A percentile compares a stretch with the other conserved stretches of the same genome.
Conservation (phyloP, 2,113 vertebrate species). For the Aythya baeri region DNA sequence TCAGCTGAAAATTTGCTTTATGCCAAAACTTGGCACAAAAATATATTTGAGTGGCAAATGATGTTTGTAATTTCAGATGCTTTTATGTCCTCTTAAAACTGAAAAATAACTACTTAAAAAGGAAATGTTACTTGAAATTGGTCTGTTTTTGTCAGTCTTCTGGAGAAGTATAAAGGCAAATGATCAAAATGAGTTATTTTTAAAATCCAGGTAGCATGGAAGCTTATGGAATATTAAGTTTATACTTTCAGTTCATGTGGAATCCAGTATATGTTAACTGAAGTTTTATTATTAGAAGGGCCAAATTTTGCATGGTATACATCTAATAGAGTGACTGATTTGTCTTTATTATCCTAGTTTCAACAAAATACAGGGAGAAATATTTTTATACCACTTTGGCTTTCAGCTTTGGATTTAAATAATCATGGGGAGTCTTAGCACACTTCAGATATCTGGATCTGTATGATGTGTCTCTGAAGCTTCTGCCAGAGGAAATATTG, state of each 20-base stretch:
- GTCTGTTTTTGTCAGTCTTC: not conserved
- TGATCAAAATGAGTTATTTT: not conserved
- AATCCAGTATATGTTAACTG: not conserved
- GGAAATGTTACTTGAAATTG: not conserved
- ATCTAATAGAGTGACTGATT: not conserved
- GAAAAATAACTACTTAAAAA: slow-evolving; percentile 26
- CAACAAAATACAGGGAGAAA: not conserved
- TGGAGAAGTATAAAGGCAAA: not conserved
- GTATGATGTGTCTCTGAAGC: not conserved
- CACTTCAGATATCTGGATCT: slow-evolving; percentile 9
- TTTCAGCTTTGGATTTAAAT: slow-evolving; percentile 33
- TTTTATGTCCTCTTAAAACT: slow-evolving; percentile 35
- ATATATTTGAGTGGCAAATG: not conserved
- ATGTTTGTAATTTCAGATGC: slow-evolving; percentile 15
- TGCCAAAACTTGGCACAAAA: slow-evolving; percentile 46
- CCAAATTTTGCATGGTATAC: not conserved
- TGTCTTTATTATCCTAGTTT: not conserved
- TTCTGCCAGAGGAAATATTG: slow-evolving; percentile 15
- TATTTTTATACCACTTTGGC: not conserved
- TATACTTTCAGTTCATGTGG: not conserved
- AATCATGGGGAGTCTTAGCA: slow-evolving; percentile 6
- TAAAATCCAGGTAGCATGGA: not conserved
- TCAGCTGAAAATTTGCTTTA: slow-evolving; percentile 34
- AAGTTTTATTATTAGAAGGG: not conserved
- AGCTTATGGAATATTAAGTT: not conserved